Conservation (phyloP, 92 coral and sea anemone genomes). For the Porites cylindrica region DNA sequence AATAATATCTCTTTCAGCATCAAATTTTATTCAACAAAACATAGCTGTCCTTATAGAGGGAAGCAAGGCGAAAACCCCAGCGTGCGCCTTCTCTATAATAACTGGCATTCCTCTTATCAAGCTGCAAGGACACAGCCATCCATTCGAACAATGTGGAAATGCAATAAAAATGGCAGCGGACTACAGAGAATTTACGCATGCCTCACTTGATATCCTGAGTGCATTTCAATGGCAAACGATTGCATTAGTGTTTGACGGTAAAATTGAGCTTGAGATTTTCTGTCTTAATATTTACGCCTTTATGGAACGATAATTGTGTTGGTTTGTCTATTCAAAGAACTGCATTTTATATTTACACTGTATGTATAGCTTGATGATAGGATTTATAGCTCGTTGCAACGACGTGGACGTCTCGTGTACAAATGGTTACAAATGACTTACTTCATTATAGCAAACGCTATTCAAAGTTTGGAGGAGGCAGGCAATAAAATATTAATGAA, state of each 20-base stretch:
- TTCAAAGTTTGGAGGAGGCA: too few relatives aligned
- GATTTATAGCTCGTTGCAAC: too few relatives aligned
- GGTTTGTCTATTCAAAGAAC: too few relatives aligned
- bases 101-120: conserved; percentile 55
- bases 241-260: conserved; percentile 57
- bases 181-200: conserved; percentile 38
- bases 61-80: conserved; percentile 4
- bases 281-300: too few relatives aligned
- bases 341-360: too few relatives aligned
- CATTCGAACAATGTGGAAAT: conserved; percentile 29
- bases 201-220: conserved; percentile 50
- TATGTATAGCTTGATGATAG: too few relatives aligned
- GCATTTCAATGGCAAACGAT: conserved; percentile 49
- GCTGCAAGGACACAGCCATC: conserved; percentile 5
- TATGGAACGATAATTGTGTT: too few relatives aligned
- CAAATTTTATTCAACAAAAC: conserved; percentile 36
- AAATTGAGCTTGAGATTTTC: not conserved
- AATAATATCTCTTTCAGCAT: conserved; percentile 9
- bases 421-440: too few relatives aligned
- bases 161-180: conserved; percentile 51
- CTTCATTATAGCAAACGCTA: too few relatives aligned
- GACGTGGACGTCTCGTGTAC: too few relatives aligned
- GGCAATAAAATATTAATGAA: too few relatives aligned
- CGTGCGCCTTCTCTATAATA: conserved; percentile 51
- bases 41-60: conserved; percentile 61